Base-by-base conservation (phyloP, 2,888 invertebrate species). In the Uropetala carovei region DNA sequence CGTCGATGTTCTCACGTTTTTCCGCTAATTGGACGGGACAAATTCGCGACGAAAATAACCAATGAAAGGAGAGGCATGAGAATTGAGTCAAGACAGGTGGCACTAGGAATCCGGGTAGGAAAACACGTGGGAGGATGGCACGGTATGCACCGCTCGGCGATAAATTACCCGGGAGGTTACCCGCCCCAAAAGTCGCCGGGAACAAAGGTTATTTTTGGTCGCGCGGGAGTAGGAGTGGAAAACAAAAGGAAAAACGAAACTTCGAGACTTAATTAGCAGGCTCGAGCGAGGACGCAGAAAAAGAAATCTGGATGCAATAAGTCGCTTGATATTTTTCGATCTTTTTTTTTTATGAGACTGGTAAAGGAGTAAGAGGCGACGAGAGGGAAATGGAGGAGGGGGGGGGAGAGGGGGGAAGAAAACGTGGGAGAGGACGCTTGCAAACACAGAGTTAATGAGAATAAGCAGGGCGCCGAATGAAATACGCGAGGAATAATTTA, bases 171-270 rank as follows among this genome's bases (percentile, higher is more conserved):
- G 86, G 60, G 0, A 9, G 64, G 30, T 57, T n/a, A n/a, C 83
- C 56, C 43, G 30, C 0, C 18, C 18, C 7, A 64, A 30, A 89
- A 58, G 64, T 43, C n/a, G 43, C 64, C 43, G 22, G 11, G 89
- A 89, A 64, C 89, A 89, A 64, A 68, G 89, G 10, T 43, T 89
- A 89, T 89, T 89, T 89, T 43, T 64, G 89, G 89, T 27, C n/a
- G 27, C 89, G 59, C 60, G 43, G 60, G 68, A 64, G 43, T 43
- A 3, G 13, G 75, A 43, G 30, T 16, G 27, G 18, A n/a, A 22
- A 86, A 60, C 59, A 43, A 43, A 64, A 43, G 64, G 30, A 64
- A 64, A n/a, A 64, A 16, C 60, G 43, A 89, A 68, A 60, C 43
- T 43, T 30, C 89, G 16, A 58, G 64, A 64, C 64, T 64, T 89